Conservation (phyloP, 2,113 vertebrate genomes). For the Nothocercus nigrocapillus region DNA sequence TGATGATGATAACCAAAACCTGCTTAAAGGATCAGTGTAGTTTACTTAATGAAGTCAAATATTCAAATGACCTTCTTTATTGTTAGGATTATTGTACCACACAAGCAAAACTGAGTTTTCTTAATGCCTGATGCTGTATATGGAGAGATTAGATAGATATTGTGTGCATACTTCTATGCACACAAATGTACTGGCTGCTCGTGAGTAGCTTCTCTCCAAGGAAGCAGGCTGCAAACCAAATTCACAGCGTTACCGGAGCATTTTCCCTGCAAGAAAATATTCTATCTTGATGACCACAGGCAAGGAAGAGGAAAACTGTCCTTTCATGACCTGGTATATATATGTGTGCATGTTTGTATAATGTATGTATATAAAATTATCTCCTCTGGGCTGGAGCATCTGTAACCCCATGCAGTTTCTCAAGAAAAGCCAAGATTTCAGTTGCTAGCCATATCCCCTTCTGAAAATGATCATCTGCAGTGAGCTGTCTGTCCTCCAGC, state of each 20-base stretch:
- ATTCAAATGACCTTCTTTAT: background rate
- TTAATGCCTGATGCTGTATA: background rate
- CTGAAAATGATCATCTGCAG: background rate
- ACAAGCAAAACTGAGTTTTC: background rate
- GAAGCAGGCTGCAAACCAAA: background rate
- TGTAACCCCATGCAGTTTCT: background rate
- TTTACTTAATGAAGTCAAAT: constrained; percentile 1
- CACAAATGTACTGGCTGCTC: background rate
- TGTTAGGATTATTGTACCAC: background rate
- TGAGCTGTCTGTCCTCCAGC: background rate
- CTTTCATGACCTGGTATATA: background rate
- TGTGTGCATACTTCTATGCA: background rate
- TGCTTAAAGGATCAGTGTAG: background rate
- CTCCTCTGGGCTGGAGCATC: background rate
- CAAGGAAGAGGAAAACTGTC: background rate
- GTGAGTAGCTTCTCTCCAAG: background rate
- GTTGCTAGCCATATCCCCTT: background rate
- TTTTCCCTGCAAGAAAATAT: background rate
- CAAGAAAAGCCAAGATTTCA: background rate
- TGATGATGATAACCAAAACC: background rate
- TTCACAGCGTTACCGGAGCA: background rate
- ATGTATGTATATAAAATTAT: background rate
- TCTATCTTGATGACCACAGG: background rate
- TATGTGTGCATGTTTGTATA: too few species aligned
- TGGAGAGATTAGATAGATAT: background rate